Conservation (phyloP, 2,888 invertebrate species). For the Empis livida region DNA sequence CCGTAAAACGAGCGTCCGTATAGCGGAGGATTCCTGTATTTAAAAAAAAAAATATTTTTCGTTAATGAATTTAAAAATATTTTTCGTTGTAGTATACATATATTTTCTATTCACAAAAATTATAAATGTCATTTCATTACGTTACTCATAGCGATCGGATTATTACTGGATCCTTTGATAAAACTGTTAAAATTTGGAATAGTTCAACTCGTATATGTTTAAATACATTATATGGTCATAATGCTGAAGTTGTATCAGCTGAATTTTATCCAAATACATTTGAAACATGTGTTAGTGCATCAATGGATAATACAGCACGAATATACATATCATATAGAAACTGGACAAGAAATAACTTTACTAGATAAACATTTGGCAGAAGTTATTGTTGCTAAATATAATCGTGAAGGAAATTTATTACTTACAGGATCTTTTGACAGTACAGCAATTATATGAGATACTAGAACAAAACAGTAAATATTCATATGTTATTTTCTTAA, state of each 20-base stretch:
- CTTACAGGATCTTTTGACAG: conserved; percentile 72
- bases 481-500: too few species aligned
- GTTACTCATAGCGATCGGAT: conserved; percentile 47
- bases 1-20: too few species aligned
- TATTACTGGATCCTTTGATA: conserved; percentile 70
- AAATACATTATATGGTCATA: conserved; percentile 59
- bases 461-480: conserved; percentile 44
- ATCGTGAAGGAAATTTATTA: conserved; percentile 51
- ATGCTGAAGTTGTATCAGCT: conserved; percentile 57
- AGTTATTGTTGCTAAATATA: conserved; percentile 60
- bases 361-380: conserved; percentile 60
- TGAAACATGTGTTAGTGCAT: conserved; percentile 56
- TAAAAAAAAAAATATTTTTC: too few species aligned
- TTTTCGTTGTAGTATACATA: too few species aligned
- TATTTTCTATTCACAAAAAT: too few species aligned
- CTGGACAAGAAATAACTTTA: conserved; percentile 48
- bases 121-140: background rate
- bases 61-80: too few species aligned
- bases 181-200: conserved; percentile 63
- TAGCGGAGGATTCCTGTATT: too few species aligned
- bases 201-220: conserved; percentile 51
- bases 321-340: conserved; percentile 55
- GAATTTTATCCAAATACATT: conserved; percentile 51
- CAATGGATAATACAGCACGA: conserved; percentile 63
- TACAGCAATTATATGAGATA: conserved; percentile 64